These are phyloP conservation scores for Tenodera sinensis DNA, from an alignment of 2,888 invertebrate genomes.

Conservation along the genomic window DNA sequence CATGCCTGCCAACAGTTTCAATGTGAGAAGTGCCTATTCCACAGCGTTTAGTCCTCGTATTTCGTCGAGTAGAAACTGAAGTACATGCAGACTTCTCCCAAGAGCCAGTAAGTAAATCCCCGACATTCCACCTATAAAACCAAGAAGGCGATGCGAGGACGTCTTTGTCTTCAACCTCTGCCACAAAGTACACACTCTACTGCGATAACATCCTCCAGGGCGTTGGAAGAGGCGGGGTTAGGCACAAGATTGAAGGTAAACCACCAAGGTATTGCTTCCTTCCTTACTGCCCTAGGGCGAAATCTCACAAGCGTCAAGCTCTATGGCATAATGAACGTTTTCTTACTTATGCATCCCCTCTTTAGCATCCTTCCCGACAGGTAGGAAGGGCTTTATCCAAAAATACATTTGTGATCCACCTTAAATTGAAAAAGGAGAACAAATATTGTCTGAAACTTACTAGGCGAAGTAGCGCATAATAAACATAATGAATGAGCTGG, in stretches of 20 bases:
- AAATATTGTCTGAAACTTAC: no score
- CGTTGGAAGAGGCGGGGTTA: background rate
- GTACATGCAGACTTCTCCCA: background rate
- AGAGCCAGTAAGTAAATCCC: background rate
- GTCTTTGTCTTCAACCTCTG: background rate
- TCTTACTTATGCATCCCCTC: background rate
- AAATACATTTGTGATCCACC: no score
- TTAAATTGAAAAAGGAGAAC: no score
- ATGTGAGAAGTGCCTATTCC: background rate
- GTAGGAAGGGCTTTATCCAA: background rate
- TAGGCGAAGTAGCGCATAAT: no score
- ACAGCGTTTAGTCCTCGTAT: background rate
- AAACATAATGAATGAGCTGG: no score
- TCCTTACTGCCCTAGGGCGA: background rate
- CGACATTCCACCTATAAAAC: background rate
- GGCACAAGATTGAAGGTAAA: background rate
- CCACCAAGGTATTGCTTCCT: background rate
- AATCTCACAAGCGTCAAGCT: background rate
- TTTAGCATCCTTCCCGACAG: background rate
- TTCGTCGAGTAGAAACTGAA: background rate
- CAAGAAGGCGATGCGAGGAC: background rate
- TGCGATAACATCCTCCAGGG: background rate
- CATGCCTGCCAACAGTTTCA: background rate
- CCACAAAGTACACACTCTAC: background rate
- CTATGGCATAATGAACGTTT: background rate